Percentiles rank a stretch among this genome's conserved stretches.
phyloP scores from a whole-genome alignment of 2,113 vertebrate genomes.

The Nerophis lumbriciformis region DNA sequence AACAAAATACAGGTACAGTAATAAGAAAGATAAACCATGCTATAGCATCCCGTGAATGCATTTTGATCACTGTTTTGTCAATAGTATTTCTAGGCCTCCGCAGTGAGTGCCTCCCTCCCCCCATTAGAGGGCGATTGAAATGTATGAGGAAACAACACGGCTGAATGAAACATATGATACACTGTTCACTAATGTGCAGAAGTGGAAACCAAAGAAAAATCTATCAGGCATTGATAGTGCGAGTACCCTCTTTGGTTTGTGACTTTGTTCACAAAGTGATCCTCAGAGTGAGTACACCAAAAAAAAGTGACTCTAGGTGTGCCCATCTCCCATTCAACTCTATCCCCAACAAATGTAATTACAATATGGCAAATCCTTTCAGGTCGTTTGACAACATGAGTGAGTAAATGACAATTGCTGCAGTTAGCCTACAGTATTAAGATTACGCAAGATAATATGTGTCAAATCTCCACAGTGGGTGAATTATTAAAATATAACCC shows the following conservation, averaged over 20 bases:
- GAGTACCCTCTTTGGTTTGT: constrained; percentile 65
- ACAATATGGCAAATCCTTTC: constrained; percentile 22
- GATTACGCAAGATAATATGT: constrained; percentile 24
- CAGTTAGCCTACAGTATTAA: constrained; percentile 11
- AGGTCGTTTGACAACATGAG: constrained; percentile 6
- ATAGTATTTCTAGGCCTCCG: constrained; percentile 21
- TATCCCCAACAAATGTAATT: constrained; percentile 18
- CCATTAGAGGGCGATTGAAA: constrained; percentile 18
- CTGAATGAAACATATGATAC: constrained; percentile 24
- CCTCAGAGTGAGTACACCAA: constrained; percentile 7
- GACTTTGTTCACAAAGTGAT: constrained; percentile 35
- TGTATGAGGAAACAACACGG: constrained; percentile 32
- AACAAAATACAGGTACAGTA: constrained; percentile 55
- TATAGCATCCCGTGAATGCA: constrained; percentile 47
- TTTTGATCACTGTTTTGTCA: constrained; percentile 41
- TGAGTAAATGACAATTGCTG: constrained; percentile 17
- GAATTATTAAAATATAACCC: constrained; percentile 49
- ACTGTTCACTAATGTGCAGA: constrained; percentile 38
- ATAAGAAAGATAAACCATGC: constrained; percentile 62
- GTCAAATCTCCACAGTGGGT: constrained; percentile 32
- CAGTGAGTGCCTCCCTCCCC: constrained; percentile 13
- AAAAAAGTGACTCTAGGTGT: constrained; percentile 25
- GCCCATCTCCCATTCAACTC: constrained; percentile 8
- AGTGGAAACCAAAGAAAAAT: constrained; percentile 5
- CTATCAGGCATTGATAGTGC: constrained; percentile 30